phyloP scores from a whole-genome alignment of 2,888 invertebrate species.

The Odontothrips loti region DNA sequence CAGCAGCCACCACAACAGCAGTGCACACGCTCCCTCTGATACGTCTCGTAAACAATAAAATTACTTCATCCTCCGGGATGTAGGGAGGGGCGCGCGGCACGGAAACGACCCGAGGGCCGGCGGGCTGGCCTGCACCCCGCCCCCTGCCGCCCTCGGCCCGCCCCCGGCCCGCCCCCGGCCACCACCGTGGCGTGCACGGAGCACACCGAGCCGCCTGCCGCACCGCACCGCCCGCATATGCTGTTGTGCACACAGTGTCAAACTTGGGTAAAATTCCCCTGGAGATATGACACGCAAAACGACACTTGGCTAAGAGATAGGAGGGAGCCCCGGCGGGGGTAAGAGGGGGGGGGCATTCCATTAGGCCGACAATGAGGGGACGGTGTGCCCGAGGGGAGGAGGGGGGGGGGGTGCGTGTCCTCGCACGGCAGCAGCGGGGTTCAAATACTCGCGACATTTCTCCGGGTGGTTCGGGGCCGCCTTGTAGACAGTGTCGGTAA shows the following conservation, averaged over 20 bases:
- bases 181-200: neutral
- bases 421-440: too few relatives aligned
- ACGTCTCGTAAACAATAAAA: constrained; percentile 23
- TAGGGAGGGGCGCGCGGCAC: too few relatives aligned
- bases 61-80: neutral
- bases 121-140: neutral
- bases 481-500: too few relatives aligned
- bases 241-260: constrained; percentile 12
- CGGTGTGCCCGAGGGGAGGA: neutral
- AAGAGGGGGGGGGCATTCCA: neutral
- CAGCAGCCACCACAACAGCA: neutral
- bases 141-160: neutral
- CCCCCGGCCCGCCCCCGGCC: neutral
- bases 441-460: too few relatives aligned
- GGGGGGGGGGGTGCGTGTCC: neutral
- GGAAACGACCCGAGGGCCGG: too few relatives aligned
- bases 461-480: too few relatives aligned
- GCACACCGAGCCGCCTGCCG: neutral
- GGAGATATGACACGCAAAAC: constrained; percentile 26
- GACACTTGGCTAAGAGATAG: constrained; percentile 22
- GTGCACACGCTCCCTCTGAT: neutral
- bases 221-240: neutral
- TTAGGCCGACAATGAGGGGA: constrained; percentile 18
- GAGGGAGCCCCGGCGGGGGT: neutral
- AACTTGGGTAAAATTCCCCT: constrained; percentile 12